Base-by-base conservation (phyloP, 2,888 invertebrate species). In the Abscondita cerata region DNA sequence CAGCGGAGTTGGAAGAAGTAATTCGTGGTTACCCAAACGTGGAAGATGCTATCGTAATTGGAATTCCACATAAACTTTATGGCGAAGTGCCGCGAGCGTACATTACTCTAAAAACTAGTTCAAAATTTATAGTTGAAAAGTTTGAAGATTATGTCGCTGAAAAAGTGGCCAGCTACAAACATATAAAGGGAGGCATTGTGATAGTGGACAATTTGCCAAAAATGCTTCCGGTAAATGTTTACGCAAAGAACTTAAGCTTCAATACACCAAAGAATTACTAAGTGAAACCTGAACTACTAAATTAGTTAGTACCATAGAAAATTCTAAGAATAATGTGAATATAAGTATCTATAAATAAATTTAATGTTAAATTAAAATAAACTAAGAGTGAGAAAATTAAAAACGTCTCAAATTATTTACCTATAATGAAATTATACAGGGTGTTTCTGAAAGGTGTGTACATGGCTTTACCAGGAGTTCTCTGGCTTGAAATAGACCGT, bases 1-100 rank as follows among this genome's bases (percentile, higher is more conserved):
- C 95, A 18, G 93, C 94, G 0, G 95, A 95, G 77, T 77, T 95
- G 19, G 95, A 95, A 78, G 87, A 83, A 48, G 73, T 91, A 4
- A 73, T 93, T 1, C 84, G 89, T 59, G 83, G 85, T 33, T 89
- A 92, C 77, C 89, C 91, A 0, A 85, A 84, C 18, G 84, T 96
- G 0, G 77, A 83, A 2, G 95, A 96, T 71, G 91, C 89, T 0
- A 94, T 91, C 0, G 94, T 96, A 0, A 82, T 94, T 65, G 93
- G 93, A 0, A 78, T 91, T 15, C 87, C 89, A 0, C 87, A 92
- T 73, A 80, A 83, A 0, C 77, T 80, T 9, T 82, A 82, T 18
- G 93, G 93, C 1, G 92, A 93, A 78, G 83, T 86, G 3, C 93
- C 93, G 0, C 85, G 85, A 70, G 93, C 92, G 0, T 89, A 88